Evolutionary conservation across 2,888 invertebrate species (phyloP), one percentile per base, ranked within the genome.

Genomic region (Rhamphomyia laevipes): DNA sequence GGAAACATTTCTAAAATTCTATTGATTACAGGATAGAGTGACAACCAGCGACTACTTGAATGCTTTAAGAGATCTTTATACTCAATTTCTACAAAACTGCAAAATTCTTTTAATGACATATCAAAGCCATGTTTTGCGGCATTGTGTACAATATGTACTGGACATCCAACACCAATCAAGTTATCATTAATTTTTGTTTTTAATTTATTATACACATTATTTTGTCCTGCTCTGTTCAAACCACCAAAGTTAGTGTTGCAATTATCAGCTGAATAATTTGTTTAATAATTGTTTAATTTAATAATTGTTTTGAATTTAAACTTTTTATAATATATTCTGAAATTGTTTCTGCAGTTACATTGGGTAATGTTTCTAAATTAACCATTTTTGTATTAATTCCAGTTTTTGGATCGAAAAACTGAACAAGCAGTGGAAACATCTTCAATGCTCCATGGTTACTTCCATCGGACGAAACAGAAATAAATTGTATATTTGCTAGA

Each of bases 171-270:
- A 3, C n/a, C 43, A n/a, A n/a, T n/a, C n/a, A n/a, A n/a, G n/a
- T n/a, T n/a, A n/a, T n/a, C n/a, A n/a, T n/a, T n/a, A n/a, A n/a
- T 27, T n/a, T 12, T 16, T 16, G 7, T 10, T 43, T 43, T 43
- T 23, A 52, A 18, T 40, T 47, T 11, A 16, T 45, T 16, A 38
- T 48, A 51, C 7, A 54, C 49, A 46, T 56, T 56, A 15, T 47
- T 37, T 15, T 43, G 3, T 13, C 55, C 53, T 40, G 42, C 31
- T 9, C 54, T 47, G 15, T 51, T 11, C 30, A 48, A 35, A 4
- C 53, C 53, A n/a, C 56, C 56, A 43, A 57, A 57, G 42, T 57
- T 58, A 10, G 51, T 53, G 15, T 52, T 52, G 27, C 44, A 47
- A 43, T 52, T 52, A 21, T 52, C 52, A 5, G 35, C 49, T 5